Evolutionary conservation across 1,140 invertebrate species (phyloP), one percentile per base, ranked within the genome.

Genomic region (Bacillus rossius): DNA sequence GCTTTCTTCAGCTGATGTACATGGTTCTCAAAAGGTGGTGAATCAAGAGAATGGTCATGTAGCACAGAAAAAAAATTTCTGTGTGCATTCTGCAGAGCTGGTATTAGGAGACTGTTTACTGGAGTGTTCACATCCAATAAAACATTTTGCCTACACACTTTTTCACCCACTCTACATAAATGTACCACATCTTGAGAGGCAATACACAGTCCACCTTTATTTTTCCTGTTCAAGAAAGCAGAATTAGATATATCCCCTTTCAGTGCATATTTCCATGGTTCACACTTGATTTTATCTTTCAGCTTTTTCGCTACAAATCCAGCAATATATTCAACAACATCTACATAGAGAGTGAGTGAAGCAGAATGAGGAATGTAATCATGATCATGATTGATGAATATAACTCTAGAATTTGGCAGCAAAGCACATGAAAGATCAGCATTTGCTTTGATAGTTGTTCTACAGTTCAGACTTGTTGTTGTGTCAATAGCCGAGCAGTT

Each of bases 301-400:
- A 55, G 10, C 29, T 41, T 42, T 40, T 19, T 16, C 14, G 8
- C n/a, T 14, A 55, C 41, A 45, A 42, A 55, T 13, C 53, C 53
- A 43, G 53, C 53, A 55, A 55, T 43, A 25, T 55, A 55, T 22
- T 13, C 38, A 22, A 55, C 41, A 17, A 29, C 40, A 43, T 43
- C 23, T 8, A 22, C 34, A 45, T 43, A 55, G 19, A 8, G 10
- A 5, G 17, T 4, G 22, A 53, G 8, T 16, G 29, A 37, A 19
- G 3, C n/a, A 8, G 8, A 4, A 49, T 43, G 8, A 2, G 8
- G 29, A 42, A 43, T 8, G 29, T 23, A 41, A 41, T 20, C 25
- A 43, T 8, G 20, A 8, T 22, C 22, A 13, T 13, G 8, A 42
- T 10, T 5, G 16, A 19, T 53, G 10, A 53, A 13, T 8, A 23